These are phyloP conservation scores for Apistogramma diplotaenia DNA, from an alignment of 2,113 vertebrate genomes.

Conservation along the genomic window DNA sequence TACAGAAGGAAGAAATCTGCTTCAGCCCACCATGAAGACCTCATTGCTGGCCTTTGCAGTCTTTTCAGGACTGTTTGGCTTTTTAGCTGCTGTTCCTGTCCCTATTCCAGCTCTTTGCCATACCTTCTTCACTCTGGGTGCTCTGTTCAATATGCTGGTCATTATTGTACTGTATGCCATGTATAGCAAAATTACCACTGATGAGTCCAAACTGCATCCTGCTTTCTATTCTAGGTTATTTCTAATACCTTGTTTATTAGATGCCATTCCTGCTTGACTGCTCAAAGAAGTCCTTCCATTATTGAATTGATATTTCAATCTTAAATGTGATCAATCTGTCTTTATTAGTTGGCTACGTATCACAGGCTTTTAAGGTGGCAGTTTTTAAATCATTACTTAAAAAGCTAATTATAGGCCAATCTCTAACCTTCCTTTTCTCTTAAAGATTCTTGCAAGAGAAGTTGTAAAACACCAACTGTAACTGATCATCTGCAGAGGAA, in stretches of 20 bases:
- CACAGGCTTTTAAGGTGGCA: no score
- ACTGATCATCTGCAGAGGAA: no score
- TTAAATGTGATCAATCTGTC: no score
- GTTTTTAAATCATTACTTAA: no score
- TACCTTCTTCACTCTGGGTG: constrained; percentile 38
- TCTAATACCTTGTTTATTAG: constrained; percentile 22
- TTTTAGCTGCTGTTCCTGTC: not conserved
- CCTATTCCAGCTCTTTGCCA: constrained; percentile 6
- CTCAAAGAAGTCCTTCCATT: no score
- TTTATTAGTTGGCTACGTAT: no score
- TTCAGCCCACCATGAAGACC: not conserved
- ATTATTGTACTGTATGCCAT: not conserved
- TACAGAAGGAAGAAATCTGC: not conserved
- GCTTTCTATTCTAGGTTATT: constrained; percentile 23
- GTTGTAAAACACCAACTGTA: no score
- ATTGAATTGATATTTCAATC: no score
- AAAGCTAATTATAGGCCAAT: no score
- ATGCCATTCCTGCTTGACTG: no score
- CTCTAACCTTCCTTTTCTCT: no score
- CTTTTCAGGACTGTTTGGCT: not conserved
- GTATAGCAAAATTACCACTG: not conserved
- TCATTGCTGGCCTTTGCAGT: constrained; percentile 2
- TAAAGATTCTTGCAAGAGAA: no score
- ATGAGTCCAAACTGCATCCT: not conserved
- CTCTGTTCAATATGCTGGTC: constrained; percentile 26